Evolutionary conservation across 2,888 invertebrate genomes (phyloP).

Genomic region (Ecdyonurus torrentis): DNA sequence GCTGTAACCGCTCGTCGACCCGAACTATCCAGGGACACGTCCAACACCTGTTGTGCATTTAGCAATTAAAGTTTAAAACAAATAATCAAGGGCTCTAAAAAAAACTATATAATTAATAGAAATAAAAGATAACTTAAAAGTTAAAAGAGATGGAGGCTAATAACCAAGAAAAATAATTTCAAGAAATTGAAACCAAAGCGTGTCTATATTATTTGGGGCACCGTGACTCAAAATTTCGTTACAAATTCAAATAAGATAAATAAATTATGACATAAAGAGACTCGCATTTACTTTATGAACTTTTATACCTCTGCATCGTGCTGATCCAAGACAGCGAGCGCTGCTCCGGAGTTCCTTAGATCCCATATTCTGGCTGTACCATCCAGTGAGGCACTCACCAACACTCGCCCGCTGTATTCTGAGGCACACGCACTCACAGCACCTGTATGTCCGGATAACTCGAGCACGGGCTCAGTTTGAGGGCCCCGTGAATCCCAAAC

Average conservation of each 20-base stretch:
- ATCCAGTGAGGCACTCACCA: conserved; percentile 54
- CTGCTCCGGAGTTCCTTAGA: conserved; percentile 31
- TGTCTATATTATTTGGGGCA: no score
- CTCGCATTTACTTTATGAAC: no score
- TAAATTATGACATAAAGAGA: no score
- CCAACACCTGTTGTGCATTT: conserved; percentile 51
- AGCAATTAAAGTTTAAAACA: no score
- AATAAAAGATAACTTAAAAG: no score
- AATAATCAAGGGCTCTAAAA: no score
- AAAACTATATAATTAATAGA: no score
- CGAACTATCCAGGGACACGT: conserved; percentile 57
- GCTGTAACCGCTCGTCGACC: conserved; percentile 55
- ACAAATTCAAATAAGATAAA: no score
- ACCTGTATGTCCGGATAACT: conserved; percentile 42
- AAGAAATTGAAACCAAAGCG: no score
- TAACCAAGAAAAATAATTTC: no score
- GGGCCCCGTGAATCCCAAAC: conserved; percentile 50
- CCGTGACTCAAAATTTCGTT: no score
- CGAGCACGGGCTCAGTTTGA: conserved; percentile 33
- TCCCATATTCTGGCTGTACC: conserved; percentile 56
- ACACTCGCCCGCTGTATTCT: conserved; percentile 45
- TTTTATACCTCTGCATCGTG: conserved; percentile 52
- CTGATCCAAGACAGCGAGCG: conserved; percentile 38
- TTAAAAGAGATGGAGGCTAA: no score
- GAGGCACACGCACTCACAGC: conserved; percentile 52